Evolutionary conservation across 2,888 invertebrate species (phyloP), one percentile per base, ranked within the genome.

Genomic region (Theretra japonica): DNA sequence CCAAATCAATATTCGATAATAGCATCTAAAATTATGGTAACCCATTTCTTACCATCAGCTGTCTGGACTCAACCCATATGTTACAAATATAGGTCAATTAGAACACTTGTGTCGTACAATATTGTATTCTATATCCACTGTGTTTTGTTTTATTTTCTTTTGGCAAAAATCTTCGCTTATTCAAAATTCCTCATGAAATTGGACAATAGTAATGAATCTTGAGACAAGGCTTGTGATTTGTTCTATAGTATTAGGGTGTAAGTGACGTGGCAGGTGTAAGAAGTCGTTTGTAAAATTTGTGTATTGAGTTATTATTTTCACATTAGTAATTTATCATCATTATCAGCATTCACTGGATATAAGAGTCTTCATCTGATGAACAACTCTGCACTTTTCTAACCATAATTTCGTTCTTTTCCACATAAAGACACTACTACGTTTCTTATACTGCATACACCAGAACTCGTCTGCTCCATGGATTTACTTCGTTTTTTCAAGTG

Each of bases 21-120:
- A 82, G 86, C 83, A 80, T 82, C 75, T 83, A 73, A 91, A 93
- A 93, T 92, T 88, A 92, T 89, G 85, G 87, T 87, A 89, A 89
- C 87, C 86, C 88, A 90, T 89, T 85, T 87, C 87, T 89, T 86
- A 87, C 89, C 82, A 86, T 90, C 94, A 94, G 90, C 93, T 93
- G 93, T 89, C 83, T 82, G 75, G 76, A 73, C 74, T 83, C 84
- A 82, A 88, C 87, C 90, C 88, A 90, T 90, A 90, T 92, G 89
- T 82, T 91, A 87, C 90, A 84, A 85, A 93, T 91, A 87, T 91
- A 86, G 91, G 90, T 91, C 90, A 92, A 85, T 91, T 90, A 89
- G 80, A 85, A 70, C 72, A 69, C 60, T 25, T 69, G 19, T 72
- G 75, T 60, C 75, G 74, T 3, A 59, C 75, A 72, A 86, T 73